These are phyloP conservation scores for Laterallus jamaicensis DNA, from an alignment of 2,113 vertebrate species.

Conservation along the genomic window DNA sequence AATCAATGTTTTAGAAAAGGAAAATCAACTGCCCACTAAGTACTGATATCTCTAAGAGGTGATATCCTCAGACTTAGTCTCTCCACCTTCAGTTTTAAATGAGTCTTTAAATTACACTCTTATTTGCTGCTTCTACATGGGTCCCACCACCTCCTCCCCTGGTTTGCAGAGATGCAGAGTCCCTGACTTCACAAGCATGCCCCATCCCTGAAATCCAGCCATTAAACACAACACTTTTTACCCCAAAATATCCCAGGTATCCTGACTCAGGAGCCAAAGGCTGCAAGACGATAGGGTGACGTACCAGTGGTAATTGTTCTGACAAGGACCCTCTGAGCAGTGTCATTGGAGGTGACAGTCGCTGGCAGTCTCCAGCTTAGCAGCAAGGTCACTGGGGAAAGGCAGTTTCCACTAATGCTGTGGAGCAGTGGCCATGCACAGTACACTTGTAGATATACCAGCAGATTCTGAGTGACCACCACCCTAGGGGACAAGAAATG, in stretches of 20 bases:
- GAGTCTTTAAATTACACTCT: background rate
- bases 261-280: background rate
- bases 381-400: slow-evolving; percentile 63
- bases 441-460: background rate
- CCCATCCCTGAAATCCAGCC: background rate
- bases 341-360: slow-evolving; percentile 66
- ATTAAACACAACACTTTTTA: background rate
- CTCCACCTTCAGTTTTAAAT: background rate
- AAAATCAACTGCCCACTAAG: background rate
- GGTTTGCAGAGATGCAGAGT: background rate
- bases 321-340: slow-evolving; percentile 68
- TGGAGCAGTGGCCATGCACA: background rate
- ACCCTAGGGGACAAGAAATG: background rate
- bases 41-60: background rate
- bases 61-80: background rate
- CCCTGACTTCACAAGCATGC: background rate
- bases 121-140: background rate
- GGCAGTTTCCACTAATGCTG: slow-evolving; percentile 60
- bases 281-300: background rate
- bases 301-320: slow-evolving; percentile 58
- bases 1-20: background rate
- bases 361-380: slow-evolving; percentile 62
- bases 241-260: background rate
- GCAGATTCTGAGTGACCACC: background rate
- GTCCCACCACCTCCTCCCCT: background rate